Conservation (phyloP, 2,113 vertebrate species). For the Calyptommatus sinebrachiatus region DNA sequence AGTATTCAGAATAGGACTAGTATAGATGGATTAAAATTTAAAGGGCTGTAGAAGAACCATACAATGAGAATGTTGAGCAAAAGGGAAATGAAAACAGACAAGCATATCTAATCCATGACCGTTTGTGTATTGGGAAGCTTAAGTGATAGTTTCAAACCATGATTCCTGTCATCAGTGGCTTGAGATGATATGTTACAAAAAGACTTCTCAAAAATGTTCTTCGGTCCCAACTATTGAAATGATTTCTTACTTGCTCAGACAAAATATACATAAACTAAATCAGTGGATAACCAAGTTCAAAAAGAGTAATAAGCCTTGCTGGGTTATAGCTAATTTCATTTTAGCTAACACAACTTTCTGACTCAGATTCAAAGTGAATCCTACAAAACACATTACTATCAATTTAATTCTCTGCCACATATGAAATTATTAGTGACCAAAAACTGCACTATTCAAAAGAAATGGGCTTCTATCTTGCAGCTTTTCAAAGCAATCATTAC, state of each 20-base stretch:
- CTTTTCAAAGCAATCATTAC: not conserved
- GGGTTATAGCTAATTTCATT: not conserved
- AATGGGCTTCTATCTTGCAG: not conserved
- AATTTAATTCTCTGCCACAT: not conserved
- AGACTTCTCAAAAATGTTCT: not conserved
- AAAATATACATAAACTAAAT: not conserved
- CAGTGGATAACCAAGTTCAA: not conserved
- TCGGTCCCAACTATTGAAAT: not conserved
- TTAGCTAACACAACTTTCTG: not conserved
- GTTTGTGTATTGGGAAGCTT: not conserved
- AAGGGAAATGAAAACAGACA: not conserved
- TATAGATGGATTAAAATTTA: too few relatives aligned
- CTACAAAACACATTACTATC: not conserved
- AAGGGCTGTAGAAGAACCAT: too few relatives aligned
- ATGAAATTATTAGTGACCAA: not conserved
- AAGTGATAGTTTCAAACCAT: not conserved
- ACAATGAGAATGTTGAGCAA: not conserved
- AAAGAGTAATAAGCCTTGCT: rapidly evolving
- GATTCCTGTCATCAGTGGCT: not conserved
- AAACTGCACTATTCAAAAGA: not conserved
- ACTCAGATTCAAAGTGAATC: not conserved
- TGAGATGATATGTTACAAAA: too few relatives aligned
- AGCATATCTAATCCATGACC: not conserved
- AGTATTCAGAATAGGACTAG: too few relatives aligned
- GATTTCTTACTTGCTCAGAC: not conserved